Evolutionary conservation across 2,797 vertebrate genomes (phyloP).

Genomic region (Linurgus olivaceus): DNA sequence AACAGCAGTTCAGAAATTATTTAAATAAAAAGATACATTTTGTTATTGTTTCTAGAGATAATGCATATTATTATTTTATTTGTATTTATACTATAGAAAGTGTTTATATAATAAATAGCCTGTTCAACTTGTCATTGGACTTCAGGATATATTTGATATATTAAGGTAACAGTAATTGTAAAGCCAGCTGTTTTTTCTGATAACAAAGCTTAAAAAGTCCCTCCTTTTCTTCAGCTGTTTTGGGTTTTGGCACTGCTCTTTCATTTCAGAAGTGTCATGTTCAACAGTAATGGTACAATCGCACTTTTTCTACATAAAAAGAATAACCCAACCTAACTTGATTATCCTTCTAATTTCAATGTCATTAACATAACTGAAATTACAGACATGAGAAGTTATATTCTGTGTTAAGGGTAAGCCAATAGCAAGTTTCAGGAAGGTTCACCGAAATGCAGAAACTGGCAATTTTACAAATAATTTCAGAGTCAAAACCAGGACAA

Average conservation of each 20-base stretch:
- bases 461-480: background rate
- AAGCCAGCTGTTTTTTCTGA: background rate
- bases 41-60: background rate
- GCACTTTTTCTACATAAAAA: background rate
- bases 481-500: background rate
- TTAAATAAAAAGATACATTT: background rate
- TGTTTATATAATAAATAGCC: background rate
- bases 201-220: background rate
- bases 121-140: background rate
- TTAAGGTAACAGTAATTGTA: background rate
- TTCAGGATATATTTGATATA: background rate
- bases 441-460: background rate
- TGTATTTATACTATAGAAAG: background rate
- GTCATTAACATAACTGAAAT: background rate
- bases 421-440: background rate
- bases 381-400: background rate
- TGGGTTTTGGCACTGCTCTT: background rate
- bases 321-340: background rate
- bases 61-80: background rate
- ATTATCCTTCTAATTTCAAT: background rate
- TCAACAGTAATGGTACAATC: background rate
- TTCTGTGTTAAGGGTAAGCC: background rate
- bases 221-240: background rate
- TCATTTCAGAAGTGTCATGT: background rate
- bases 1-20: background rate